phyloP scores from a whole-genome alignment of 2,797 vertebrate species.

The Cossypha dichroa region DNA sequence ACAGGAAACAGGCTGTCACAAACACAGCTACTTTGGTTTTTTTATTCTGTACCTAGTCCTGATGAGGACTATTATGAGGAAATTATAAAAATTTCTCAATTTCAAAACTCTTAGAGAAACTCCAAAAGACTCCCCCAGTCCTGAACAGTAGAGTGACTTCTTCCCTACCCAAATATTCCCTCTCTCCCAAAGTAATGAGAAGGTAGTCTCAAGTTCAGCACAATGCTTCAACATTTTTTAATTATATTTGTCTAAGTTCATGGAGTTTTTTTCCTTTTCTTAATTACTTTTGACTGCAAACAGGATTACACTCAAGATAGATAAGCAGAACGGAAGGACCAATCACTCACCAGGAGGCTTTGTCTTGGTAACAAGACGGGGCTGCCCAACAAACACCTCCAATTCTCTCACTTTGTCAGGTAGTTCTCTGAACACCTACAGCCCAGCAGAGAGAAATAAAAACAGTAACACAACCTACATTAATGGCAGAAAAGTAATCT shows the following conservation, averaged over 20 bases:
- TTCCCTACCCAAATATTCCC: neutral
- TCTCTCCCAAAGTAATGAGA: neutral
- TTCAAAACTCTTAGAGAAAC: neutral
- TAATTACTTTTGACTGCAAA: neutral
- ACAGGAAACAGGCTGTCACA: neutral
- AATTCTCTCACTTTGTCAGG: constrained; percentile 82
- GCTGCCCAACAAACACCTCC: constrained; percentile 78
- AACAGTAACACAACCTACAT: neutral
- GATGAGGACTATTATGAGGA: neutral
- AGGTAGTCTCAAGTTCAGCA: neutral
- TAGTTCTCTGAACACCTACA: constrained; percentile 83
- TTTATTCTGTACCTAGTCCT: neutral
- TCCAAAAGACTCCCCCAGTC: neutral
- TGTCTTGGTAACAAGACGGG: constrained; percentile 56
- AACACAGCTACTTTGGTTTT: neutral
- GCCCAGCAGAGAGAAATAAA: neutral
- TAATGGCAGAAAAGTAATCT: neutral
- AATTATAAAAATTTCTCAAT: neutral
- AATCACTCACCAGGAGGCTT: constrained; percentile 43
- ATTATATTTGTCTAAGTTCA: neutral
- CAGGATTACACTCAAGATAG: neutral
- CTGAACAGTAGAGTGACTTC: neutral
- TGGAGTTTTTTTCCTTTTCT: neutral
- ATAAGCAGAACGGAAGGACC: neutral
- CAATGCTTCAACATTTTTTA: neutral